Percentiles rank a stretch among this genome's conserved stretches.
These are phyloP conservation scores for Actenoides hombroni DNA, from an alignment of 2,113 vertebrate species.

Conservation along the genomic window DNA sequence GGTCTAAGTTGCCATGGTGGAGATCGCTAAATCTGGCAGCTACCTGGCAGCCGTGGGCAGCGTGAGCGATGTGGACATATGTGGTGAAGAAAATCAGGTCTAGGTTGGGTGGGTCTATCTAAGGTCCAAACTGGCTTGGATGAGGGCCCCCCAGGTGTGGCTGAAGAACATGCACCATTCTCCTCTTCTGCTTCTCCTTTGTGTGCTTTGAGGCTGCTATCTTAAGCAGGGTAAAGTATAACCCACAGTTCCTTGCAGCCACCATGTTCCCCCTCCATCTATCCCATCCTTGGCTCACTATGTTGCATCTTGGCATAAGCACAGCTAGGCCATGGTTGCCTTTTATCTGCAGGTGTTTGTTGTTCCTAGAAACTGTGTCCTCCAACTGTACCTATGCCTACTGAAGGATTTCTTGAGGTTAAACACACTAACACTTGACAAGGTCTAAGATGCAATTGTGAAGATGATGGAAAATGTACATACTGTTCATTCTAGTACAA, in stretches of 20 bases:
- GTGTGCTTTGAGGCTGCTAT: not conserved
- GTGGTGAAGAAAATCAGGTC: not conserved
- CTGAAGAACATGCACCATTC: not conserved
- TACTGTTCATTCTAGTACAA: not conserved
- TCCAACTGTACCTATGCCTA: not conserved
- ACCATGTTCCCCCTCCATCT: not conserved
- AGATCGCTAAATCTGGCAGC: not conserved
- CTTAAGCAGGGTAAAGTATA: not conserved
- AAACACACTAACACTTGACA: not conserved
- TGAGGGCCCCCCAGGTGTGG: not conserved
- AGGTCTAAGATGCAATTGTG: not conserved
- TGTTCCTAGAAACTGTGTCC: not conserved
- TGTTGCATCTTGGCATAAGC: not conserved
- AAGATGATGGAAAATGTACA: not conserved
- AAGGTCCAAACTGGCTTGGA: not conserved
- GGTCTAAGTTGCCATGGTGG: not conserved
- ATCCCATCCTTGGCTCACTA: not conserved
- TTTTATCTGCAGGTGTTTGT: not conserved
- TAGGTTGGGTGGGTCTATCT: not conserved
- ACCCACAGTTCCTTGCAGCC: not conserved
- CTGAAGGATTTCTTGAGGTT: not conserved
- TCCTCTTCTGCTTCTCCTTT: not conserved
- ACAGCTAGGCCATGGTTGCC: not conserved
- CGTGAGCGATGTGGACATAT: not conserved
- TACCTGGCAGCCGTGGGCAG: not conserved